phyloP scores from a whole-genome alignment of 2,888 invertebrate genomes.

The Myopa tessellatipennis region DNA sequence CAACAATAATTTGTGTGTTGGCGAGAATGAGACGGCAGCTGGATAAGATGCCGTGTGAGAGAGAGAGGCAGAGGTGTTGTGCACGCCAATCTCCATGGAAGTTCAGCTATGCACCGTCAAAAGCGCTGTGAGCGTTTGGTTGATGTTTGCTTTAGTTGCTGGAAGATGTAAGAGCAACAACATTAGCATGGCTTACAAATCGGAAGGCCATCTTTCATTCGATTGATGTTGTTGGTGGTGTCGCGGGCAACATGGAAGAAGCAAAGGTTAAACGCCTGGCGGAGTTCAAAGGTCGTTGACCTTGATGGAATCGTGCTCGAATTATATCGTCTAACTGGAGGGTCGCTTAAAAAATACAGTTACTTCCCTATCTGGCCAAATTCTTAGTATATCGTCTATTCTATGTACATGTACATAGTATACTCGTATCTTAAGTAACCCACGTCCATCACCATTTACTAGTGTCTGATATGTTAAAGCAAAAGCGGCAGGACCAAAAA shows the following conservation, averaged over 20 bases:
- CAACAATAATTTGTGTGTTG: conserved; percentile 11
- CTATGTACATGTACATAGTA: too few relatives aligned
- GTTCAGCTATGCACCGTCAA: conserved; percentile 53
- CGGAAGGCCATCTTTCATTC: too few relatives aligned
- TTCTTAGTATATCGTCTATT: too few relatives aligned
- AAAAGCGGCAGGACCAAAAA: too few relatives aligned
- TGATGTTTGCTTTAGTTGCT: conserved; percentile 20
- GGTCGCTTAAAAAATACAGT: too few relatives aligned
- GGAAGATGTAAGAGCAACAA: conserved; percentile 24
- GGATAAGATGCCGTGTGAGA: not conserved
- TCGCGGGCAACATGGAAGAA: too few relatives aligned
- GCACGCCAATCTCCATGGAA: conserved; percentile 21
- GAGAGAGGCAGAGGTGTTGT: not conserved
- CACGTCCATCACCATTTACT: too few relatives aligned
- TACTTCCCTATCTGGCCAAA: too few relatives aligned
- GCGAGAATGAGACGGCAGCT: conserved; percentile 3
- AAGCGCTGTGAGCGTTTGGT: conserved; percentile 50
- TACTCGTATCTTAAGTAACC: too few relatives aligned
- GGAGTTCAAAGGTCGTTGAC: conserved; percentile 1
- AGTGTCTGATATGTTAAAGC: too few relatives aligned
- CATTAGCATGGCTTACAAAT: conserved; percentile 17
- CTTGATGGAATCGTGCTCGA: not conserved
- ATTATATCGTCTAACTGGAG: too few relatives aligned
- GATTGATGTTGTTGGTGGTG: too few relatives aligned
- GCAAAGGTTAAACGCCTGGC: not conserved